Percentiles rank a stretch among this genome's conserved stretches.
phyloP scores from a whole-genome alignment of 2,113 vertebrate genomes.

The Cardinalis cardinalis region DNA sequence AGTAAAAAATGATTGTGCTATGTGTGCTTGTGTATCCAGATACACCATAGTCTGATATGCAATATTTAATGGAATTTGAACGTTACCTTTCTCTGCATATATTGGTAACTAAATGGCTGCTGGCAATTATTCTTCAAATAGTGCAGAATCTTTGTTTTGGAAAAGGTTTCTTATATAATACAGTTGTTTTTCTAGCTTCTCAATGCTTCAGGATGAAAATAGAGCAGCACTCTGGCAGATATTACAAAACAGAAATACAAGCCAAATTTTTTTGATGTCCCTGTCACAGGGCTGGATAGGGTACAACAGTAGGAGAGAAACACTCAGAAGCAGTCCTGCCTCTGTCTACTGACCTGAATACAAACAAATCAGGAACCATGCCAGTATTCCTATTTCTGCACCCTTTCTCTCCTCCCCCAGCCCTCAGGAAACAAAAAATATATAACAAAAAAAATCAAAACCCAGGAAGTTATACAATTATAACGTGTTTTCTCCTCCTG shows the following conservation, averaged over 20 bases:
- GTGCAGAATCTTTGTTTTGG: neutral
- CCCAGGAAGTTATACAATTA: neutral
- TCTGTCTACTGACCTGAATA: neutral
- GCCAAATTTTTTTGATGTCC: slow-evolving; percentile 27
- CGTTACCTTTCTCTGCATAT: neutral
- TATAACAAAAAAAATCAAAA: neutral
- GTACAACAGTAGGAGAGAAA: neutral
- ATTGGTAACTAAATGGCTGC: neutral
- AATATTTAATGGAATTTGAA: neutral
- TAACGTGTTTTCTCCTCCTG: neutral
- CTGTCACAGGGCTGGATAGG: neutral
- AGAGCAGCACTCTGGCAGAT: neutral
- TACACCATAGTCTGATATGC: neutral
- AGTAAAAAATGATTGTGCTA: neutral
- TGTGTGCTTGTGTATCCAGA: neutral
- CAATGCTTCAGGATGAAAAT: slow-evolving; percentile 19
- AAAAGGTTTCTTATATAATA: slow-evolving; percentile 17
- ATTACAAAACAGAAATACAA: slow-evolving; percentile 30
- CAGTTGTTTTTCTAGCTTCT: neutral
- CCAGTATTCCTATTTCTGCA: neutral
- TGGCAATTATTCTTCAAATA: neutral
- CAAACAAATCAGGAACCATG: neutral
- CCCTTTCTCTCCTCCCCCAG: neutral
- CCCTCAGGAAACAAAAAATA: neutral
- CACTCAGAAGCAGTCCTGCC: neutral